Evolutionary conservation across 1,140 invertebrate species (phyloP).

Genomic region (Heliconius eleuchia): DNA sequence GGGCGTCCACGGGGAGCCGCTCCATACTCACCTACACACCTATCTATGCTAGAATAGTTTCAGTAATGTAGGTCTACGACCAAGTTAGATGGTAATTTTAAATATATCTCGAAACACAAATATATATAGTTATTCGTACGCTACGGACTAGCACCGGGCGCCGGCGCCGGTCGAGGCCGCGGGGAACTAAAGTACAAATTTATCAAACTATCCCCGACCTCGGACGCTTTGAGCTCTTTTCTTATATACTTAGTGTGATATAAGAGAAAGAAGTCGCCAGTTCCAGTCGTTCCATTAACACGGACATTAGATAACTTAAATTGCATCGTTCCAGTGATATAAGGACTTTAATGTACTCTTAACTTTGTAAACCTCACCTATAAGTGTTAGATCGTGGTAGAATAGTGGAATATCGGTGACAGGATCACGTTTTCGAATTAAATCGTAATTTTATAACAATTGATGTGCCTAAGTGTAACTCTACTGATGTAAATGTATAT

Average conservation of each 20-base stretch:
- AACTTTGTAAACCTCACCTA: slow-evolving; percentile 57
- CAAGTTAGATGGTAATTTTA: slow-evolving; percentile 69
- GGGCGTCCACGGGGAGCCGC: slow-evolving; percentile 21
- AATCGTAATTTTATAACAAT: slow-evolving; percentile 81
- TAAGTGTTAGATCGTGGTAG: slow-evolving; percentile 71
- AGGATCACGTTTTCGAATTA: slow-evolving; percentile 76
- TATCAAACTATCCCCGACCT: slow-evolving; percentile 60
- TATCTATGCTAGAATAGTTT: slow-evolving; percentile 72
- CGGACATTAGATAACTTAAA: slow-evolving; percentile 1
- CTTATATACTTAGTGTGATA: slow-evolving; percentile 69
- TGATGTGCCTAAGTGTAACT: slow-evolving; percentile 82
- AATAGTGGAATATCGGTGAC: slow-evolving; percentile 67
- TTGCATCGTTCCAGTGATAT: slow-evolving; percentile 41
- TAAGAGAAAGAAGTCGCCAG: slow-evolving; percentile 60
- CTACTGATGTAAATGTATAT: slow-evolving; percentile 75
- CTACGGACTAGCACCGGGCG: slow-evolving; percentile 47
- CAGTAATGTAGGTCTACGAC: slow-evolving; percentile 73
- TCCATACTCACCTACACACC: slow-evolving; percentile 49
- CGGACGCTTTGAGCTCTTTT: slow-evolving; percentile 68
- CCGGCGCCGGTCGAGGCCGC: slow-evolving; percentile 35
- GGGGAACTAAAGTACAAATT: slow-evolving; percentile 76
- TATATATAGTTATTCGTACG: slow-evolving; percentile 51
- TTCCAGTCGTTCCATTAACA: slow-evolving; percentile 17
- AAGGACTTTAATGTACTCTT: slow-evolving; percentile 42
- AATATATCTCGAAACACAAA: slow-evolving; percentile 73